A percentile compares a stretch with the other conserved stretches of the same genome.
Evolutionary conservation across 1,140 invertebrate genomes (phyloP).

Genomic region (Trichonephila inaurata): DNA sequence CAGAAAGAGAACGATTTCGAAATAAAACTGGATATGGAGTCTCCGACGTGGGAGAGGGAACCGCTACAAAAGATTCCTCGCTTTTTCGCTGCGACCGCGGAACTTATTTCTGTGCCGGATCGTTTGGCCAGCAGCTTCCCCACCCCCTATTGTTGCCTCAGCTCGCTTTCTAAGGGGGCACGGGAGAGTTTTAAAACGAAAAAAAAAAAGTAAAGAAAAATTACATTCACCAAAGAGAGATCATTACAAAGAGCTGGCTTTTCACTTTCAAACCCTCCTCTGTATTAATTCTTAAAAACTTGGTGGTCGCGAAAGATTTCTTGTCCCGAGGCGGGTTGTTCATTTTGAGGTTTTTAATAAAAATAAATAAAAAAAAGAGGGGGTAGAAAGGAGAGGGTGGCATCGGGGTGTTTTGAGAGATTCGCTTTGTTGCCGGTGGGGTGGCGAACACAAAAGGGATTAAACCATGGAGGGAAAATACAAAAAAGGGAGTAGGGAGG

Average conservation of each 20-base stretch:
- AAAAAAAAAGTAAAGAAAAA: neutral
- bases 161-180: too few relatives aligned
- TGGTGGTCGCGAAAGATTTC: conserved; percentile 24
- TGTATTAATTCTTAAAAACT: conserved; percentile 17
- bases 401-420: neutral
- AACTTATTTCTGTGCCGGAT: neutral
- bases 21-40: neutral
- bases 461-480: neutral
- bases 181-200: neutral
- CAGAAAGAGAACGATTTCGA: neutral
- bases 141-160: neutral
- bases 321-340: conserved; percentile 8
- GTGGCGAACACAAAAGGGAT: conserved; percentile 14
- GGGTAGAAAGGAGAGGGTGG: too few relatives aligned
- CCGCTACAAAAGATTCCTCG: neutral
- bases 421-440: neutral
- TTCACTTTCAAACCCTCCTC: neutral
- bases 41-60: neutral
- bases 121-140: conserved; percentile 13
- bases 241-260: conserved; percentile 18
- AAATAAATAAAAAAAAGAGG: neutral
- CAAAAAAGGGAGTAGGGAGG: neutral
- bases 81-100: neutral
- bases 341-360: conserved; percentile 22
- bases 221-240: neutral